A percentile compares a stretch with the other conserved stretches of the same genome.
phyloP scores from a whole-genome alignment of 1,140 invertebrate genomes.

The Apolygus lucorum region DNA sequence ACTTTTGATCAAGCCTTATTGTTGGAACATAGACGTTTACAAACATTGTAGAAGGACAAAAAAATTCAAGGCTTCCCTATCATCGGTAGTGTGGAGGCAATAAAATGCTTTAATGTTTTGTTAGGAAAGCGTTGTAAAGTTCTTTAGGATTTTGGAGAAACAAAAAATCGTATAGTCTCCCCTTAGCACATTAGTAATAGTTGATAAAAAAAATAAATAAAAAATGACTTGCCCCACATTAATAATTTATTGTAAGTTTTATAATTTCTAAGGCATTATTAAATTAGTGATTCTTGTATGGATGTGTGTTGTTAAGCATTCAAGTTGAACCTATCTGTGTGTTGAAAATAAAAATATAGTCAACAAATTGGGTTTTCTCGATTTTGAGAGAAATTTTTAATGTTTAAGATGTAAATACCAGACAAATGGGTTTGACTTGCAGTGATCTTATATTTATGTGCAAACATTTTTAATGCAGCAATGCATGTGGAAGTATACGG shows the following conservation, averaged over 20 bases:
- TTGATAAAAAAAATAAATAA: constrained; percentile 23
- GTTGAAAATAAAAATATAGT: background rate
- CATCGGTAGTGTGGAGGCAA: background rate
- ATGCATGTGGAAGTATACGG: constrained; percentile 30
- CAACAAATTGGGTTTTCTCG: background rate
- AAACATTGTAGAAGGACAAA: too few relatives aligned
- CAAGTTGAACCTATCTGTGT: constrained; percentile 29
- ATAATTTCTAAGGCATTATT: constrained; percentile 29
- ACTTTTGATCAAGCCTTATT: background rate
- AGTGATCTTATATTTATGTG: constrained; percentile 28
- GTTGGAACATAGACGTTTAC: background rate
- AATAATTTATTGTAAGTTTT: constrained; percentile 32
- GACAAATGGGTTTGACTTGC: constrained; percentile 30
- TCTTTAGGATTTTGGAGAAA: background rate
- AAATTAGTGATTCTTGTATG: constrained; percentile 28
- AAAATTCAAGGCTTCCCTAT: too few relatives aligned
- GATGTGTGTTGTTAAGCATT: constrained; percentile 28
- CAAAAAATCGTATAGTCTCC: constrained; percentile 18
- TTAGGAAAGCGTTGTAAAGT: background rate
- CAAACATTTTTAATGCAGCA: constrained; percentile 26
- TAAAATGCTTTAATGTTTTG: background rate
- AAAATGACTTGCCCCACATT: constrained; percentile 28
- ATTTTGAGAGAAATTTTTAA: too few relatives aligned
- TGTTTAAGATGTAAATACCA: background rate
- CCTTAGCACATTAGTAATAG: constrained; percentile 26